Percentiles rank a stretch among this genome's conserved stretches.
Evolutionary conservation across 2,888 invertebrate species (phyloP).

Genomic region (Elmis aenea): DNA sequence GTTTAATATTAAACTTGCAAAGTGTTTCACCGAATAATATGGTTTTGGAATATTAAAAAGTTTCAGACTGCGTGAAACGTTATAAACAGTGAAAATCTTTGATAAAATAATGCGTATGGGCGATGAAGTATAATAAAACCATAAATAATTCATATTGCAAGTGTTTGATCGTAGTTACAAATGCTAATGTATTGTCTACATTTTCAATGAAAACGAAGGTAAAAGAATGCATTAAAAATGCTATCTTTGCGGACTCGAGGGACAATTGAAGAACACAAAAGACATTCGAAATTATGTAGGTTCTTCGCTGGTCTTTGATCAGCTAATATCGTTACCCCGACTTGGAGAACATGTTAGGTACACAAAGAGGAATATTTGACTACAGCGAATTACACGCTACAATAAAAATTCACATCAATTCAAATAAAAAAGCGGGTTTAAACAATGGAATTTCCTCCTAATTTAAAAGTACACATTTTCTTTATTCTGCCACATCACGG

Average conservation of each 20-base stretch:
- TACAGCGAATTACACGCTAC: no score
- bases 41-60: no score
- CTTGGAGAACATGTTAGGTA: conserved; percentile 28
- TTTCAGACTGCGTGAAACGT: conserved; percentile 24
- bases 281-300: conserved; percentile 14
- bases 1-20: no score
- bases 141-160: conserved; percentile 42
- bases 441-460: not conserved
- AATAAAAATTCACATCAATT: conserved; percentile 17
- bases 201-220: conserved; percentile 20
- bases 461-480: not conserved
- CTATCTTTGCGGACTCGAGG: conserved; percentile 14
- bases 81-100: conserved; percentile 33
- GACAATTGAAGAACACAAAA: conserved; percentile 18
- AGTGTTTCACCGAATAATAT: no score
- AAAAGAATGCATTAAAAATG: conserved; percentile 18
- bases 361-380: conserved; percentile 20
- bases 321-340: conserved; percentile 32
- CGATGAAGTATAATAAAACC: conserved; percentile 33
- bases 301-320: conserved; percentile 31
- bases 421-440: conserved; percentile 20
- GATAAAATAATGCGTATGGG: conserved; percentile 31
- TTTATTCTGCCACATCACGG: no score
- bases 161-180: conserved; percentile 42
- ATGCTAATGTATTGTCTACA: conserved; percentile 38